Base-by-base conservation (phyloP, 2,113 vertebrate species). In the Steatornis caripensis region DNA sequence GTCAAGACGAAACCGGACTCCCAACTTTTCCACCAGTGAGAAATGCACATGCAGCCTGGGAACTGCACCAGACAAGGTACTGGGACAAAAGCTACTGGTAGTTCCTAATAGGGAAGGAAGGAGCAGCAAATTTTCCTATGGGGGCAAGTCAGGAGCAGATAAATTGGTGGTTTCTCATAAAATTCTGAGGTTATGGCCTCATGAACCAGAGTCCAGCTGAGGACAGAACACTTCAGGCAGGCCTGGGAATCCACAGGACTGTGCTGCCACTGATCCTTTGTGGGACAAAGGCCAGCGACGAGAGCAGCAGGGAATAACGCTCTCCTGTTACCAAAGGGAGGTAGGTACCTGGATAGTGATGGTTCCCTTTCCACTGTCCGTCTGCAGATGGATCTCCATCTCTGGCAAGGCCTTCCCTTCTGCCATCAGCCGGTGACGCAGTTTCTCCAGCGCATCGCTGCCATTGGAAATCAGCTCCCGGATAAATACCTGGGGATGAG, bases 331-430 rank as follows among this genome's bases (percentile, higher is more conserved):
- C 19, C 21, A 26, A 36, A 62, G 48, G 60, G 36, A 70, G 9
- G 10, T 97, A 70, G 9, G 10, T 97, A 99, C 99, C 99, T 99
- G 99, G 95, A 99, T 99, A 8, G 99, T 99, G 96, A 99, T 98
- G 85, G 98, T 99, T 93, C 99, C 98, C 89, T 98, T 99, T 18
- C 97, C 79, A 0, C 97, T 46, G 34, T 99, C 98, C 0, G 99
- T 99, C 98, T 99, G 98, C 92, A 99, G 97, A 72, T 99, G 99
- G 91, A 99, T 99, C 98, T 99, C 99, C 99, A 99, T 98, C 49
- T 98, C 98, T 3, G 98, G 98, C 10, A 98, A 93, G 10, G 97
- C 94, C 18, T 98, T 98, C 15, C 98, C 98, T 21, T 97, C 97
- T 3, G 98, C 98, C 75, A 98, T 96, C 91, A 99, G 96, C 69